Evolutionary conservation across 2,797 vertebrate species (phyloP).

Genomic region (Perodicticus potto): DNA sequence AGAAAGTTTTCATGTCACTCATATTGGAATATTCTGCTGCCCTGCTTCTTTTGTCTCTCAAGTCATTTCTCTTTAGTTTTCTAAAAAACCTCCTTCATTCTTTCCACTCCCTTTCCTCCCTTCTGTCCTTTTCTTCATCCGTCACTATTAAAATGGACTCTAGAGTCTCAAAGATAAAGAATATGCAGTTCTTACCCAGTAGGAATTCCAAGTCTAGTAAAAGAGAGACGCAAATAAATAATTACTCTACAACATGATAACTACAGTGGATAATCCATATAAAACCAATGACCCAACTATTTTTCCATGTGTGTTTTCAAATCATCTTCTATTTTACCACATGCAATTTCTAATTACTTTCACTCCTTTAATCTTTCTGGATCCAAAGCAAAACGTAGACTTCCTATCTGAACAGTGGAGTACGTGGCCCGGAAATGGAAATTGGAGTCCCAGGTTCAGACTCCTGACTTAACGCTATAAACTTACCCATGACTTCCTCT

Average conservation of each 20-base stretch:
- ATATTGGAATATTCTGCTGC: not conserved
- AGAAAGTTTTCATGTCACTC: not conserved
- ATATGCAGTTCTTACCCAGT: not conserved
- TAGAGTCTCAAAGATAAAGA: not conserved
- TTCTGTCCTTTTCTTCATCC: conserved; percentile 23
- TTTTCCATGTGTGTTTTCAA: not conserved
- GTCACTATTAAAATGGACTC: not conserved
- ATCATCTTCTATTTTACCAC: not conserved
- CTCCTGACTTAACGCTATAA: not conserved
- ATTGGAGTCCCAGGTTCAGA: not conserved
- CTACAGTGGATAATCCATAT: not conserved
- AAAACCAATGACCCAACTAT: not conserved
- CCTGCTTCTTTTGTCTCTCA: not conserved
- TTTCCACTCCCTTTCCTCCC: not conserved
- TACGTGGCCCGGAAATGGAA: not conserved
- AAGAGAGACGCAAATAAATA: not conserved
- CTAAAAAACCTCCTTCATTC: not conserved
- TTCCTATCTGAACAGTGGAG: not conserved
- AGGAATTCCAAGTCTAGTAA: not conserved
- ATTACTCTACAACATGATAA: not conserved
- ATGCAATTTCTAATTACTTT: not conserved
- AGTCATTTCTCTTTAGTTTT: conserved; percentile 41
- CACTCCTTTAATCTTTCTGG: not conserved
- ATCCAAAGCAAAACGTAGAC: not conserved
- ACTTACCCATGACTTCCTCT: not conserved